Conservation (phyloP, 2,888 invertebrate species). For the Pomacea canaliculata region DNA sequence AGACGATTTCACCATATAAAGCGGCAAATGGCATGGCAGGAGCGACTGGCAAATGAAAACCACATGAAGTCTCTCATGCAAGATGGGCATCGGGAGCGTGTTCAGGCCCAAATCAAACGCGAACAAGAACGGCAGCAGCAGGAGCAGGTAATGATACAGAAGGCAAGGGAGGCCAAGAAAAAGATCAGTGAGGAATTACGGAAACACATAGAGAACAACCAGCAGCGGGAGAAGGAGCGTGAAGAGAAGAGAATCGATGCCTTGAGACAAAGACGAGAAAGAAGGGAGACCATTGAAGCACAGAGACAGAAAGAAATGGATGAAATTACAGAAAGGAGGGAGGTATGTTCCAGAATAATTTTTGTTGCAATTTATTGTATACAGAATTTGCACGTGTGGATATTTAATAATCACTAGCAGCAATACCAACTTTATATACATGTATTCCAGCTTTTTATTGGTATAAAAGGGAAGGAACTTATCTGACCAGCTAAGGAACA, state of each 20-base stretch:
- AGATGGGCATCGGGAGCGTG: slow-evolving; percentile 54
- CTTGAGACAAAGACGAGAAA: slow-evolving; percentile 48
- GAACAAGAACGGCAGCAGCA: slow-evolving; percentile 51
- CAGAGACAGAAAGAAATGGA: slow-evolving; percentile 32
- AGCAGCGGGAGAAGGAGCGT: slow-evolving; percentile 41
- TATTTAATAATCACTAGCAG: neutral
- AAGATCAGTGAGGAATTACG: slow-evolving; percentile 37
- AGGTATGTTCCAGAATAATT: slow-evolving; percentile 11
- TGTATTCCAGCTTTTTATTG: too few relatives aligned
- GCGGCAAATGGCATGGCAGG: slow-evolving; percentile 47
- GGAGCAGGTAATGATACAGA: slow-evolving; percentile 49
- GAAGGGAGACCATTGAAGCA: slow-evolving; percentile 40
- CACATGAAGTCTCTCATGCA: slow-evolving; percentile 52
- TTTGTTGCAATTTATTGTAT: neutral
- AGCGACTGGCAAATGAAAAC: slow-evolving; percentile 44
- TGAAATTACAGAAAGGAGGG: slow-evolving; percentile 26
- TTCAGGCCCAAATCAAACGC: slow-evolving; percentile 51
- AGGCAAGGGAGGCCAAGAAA: slow-evolving; percentile 55
- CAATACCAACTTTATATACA: neutral
- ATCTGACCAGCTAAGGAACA: too few relatives aligned
- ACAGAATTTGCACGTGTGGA: neutral
- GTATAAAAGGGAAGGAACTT: too few relatives aligned
- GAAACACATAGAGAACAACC: slow-evolving; percentile 48
- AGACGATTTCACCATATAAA: slow-evolving; percentile 47
- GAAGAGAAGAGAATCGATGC: slow-evolving; percentile 51